Evolutionary conservation across 2,888 invertebrate species (phyloP).

Genomic region (Leucophora obtusa): DNA sequence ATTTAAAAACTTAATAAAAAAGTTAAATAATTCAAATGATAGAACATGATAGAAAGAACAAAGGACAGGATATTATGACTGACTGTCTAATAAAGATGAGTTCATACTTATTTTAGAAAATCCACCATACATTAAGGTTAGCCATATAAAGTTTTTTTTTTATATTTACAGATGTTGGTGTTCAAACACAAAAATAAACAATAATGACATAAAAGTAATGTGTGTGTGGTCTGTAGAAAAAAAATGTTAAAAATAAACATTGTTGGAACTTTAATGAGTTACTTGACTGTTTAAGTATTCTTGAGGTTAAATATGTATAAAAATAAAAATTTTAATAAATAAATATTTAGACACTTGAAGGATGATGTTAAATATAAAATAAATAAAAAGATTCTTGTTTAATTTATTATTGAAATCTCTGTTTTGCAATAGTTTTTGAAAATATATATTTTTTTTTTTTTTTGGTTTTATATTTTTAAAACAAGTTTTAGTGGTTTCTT

Average conservation of each 20-base stretch:
- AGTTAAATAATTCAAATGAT: background rate
- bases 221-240: slow-evolving; percentile 8
- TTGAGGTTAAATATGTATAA: background rate
- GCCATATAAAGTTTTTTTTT: background rate
- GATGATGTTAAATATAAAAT: background rate
- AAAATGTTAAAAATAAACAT: background rate
- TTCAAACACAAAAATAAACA: slow-evolving; percentile 5
- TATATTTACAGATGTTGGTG: background rate
- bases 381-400: background rate
- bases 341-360: slow-evolving; percentile 3
- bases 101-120: background rate
- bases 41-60: slow-evolving; percentile 27
- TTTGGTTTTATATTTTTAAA: background rate
- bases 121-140: background rate
- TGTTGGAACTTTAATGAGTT: background rate
- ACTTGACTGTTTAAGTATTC: slow-evolving; percentile 1
- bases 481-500: slow-evolving; percentile 3
- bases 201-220: slow-evolving; percentile 34
- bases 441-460: no score
- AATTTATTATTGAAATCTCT: background rate
- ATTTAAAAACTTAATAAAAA: background rate
- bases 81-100: background rate
- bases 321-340: background rate
- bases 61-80: slow-evolving; percentile 55
- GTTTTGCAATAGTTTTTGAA: background rate